Conservation (phyloP, 2,888 invertebrate species). For the Callyntrura guangdongensis region DNA sequence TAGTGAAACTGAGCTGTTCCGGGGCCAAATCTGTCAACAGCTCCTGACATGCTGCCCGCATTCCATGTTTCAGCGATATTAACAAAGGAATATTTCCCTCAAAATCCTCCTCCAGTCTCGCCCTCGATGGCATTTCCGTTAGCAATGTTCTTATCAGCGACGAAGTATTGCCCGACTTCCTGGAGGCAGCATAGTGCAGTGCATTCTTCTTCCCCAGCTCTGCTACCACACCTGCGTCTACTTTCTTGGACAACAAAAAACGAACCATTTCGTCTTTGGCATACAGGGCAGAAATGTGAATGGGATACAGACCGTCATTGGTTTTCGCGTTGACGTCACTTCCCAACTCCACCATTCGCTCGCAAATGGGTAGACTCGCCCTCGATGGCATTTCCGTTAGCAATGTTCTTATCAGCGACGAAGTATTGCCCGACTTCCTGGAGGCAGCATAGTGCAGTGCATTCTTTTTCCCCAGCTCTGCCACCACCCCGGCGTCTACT, state of each 20-base stretch:
- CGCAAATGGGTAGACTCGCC: constrained; percentile 94
- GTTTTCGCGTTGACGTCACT: constrained; percentile 95
- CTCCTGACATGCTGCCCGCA: constrained; percentile 97
- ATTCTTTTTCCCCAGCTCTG: constrained; percentile 96
- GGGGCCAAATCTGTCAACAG: constrained; percentile 94
- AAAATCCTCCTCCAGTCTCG: constrained; percentile 92
- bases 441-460: constrained; percentile 96
- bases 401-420: constrained; percentile 95
- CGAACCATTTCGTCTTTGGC: constrained; percentile 87
- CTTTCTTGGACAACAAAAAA: constrained; percentile 93
- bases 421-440: constrained; percentile 92
- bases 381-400: constrained; percentile 96
- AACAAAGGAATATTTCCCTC: constrained; percentile 93
- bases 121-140: constrained; percentile 96
- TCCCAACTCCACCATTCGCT: constrained; percentile 96
- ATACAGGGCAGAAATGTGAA: constrained; percentile 99
- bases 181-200: constrained; percentile 94
- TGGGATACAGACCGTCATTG: constrained; percentile 98
- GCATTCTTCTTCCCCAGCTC: constrained; percentile 97
- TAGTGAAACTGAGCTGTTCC: constrained; percentile 90
- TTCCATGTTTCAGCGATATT: constrained; percentile 97
- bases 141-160: constrained; percentile 95
- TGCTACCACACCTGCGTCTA: constrained; percentile 93
- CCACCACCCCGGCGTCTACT: constrained; percentile 94
- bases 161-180: constrained; percentile 93